These are phyloP conservation scores for Lindbergichthys nudifrons DNA, from an alignment of 2,797 vertebrate genomes.

Conservation along the genomic window DNA sequence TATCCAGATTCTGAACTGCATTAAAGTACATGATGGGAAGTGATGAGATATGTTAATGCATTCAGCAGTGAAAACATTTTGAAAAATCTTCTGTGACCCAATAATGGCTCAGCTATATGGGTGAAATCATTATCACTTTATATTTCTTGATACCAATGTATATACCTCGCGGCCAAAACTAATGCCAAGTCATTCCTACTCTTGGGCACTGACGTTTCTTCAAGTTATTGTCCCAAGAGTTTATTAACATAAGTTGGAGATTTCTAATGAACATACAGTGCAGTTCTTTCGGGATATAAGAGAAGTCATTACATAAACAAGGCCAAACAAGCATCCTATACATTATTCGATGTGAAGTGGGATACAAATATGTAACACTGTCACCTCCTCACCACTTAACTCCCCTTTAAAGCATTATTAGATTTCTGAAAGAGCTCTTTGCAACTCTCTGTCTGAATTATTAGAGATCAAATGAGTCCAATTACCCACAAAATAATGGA, in stretches of 20 bases:
- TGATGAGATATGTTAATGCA: neutral
- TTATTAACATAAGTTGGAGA: neutral
- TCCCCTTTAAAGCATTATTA: neutral
- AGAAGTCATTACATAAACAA: neutral
- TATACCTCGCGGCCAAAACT: neutral
- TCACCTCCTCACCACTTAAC: neutral
- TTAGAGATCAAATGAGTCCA: neutral
- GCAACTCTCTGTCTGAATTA: neutral
- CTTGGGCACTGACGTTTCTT: neutral
- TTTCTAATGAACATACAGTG: neutral
- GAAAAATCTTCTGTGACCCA: too few species aligned
- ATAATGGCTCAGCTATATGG: too few species aligned
- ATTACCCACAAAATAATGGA: neutral
- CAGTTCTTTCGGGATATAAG: neutral
- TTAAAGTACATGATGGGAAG: neutral
- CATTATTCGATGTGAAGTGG: neutral
- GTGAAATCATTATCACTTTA: too few species aligned
- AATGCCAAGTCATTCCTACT: neutral
- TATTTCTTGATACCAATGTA: too few species aligned
- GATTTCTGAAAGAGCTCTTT: neutral
- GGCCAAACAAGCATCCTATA: neutral
- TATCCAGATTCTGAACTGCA: neutral
- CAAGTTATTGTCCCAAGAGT: neutral
- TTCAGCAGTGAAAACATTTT: neutral
- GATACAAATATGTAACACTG: neutral